These are phyloP conservation scores for Adelognathus sp. DNA, from an alignment of 2,888 invertebrate genomes.

Conservation along the genomic window DNA sequence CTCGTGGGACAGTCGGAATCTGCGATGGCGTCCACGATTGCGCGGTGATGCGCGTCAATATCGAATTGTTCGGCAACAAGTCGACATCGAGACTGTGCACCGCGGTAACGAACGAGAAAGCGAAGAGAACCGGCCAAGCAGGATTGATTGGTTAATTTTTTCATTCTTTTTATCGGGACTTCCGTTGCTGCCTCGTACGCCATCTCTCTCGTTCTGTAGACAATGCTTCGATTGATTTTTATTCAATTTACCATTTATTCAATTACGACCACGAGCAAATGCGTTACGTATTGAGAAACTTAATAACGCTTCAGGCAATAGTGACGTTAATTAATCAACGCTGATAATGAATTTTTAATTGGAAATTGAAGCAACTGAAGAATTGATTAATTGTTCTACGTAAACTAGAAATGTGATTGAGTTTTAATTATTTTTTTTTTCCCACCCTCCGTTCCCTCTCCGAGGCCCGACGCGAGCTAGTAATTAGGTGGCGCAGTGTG, in stretches of 20 bases:
- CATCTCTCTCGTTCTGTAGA: background rate
- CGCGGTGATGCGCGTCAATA: slow-evolving; percentile 13
- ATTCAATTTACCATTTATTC: background rate
- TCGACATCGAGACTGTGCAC: slow-evolving; percentile 28
- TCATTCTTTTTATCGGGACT: slow-evolving; percentile 6
- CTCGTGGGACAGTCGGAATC: background rate
- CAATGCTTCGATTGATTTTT: background rate
- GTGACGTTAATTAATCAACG: too few relatives aligned
- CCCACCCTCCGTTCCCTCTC: slow-evolving; percentile 23
- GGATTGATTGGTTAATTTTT: slow-evolving; percentile 44
- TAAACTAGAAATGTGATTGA: too few relatives aligned
- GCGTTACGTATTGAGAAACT: too few relatives aligned
- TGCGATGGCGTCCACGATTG: background rate
- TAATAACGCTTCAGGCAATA: too few relatives aligned
- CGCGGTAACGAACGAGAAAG: background rate
- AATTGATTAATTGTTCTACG: too few relatives aligned
- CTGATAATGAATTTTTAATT: too few relatives aligned
- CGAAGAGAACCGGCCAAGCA: background rate
- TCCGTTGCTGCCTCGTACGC: too few relatives aligned
- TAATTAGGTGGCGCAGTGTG: slow-evolving; percentile 69
- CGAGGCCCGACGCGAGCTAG: slow-evolving; percentile 56
- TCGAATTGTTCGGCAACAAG: slow-evolving; percentile 39
- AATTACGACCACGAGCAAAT: background rate
- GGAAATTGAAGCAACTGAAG: too few relatives aligned
- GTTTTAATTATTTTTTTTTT: slow-evolving; percentile 41